phyloP scores from a whole-genome alignment of 1,140 invertebrate species.

The Kradibia gibbosae region DNA sequence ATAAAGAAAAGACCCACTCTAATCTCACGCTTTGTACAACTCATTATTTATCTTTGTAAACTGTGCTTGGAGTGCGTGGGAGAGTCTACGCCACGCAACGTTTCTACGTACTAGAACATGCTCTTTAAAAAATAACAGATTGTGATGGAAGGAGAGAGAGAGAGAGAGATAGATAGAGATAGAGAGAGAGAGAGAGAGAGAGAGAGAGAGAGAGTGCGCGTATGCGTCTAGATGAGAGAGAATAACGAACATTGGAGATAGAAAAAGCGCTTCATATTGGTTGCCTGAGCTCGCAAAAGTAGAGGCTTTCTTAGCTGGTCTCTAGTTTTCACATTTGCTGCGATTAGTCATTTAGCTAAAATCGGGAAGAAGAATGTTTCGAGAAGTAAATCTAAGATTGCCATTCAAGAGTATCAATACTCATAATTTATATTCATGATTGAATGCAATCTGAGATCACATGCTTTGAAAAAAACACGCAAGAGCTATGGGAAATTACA shows the following conservation, averaged over 20 bases:
- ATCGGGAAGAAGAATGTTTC: slow-evolving; percentile 27
- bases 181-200: background rate
- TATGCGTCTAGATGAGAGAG: background rate
- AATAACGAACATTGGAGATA: background rate
- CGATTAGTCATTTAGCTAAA: slow-evolving; percentile 21
- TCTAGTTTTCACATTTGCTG: slow-evolving; percentile 11
- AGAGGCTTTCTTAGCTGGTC: slow-evolving; percentile 34
- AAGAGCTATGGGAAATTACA: background rate
- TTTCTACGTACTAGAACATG: background rate
- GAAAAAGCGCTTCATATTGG: slow-evolving; percentile 26
- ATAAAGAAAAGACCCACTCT: background rate
- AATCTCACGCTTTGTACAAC: background rate
- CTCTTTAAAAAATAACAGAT: background rate
- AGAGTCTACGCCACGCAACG: background rate
- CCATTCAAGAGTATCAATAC: background rate
- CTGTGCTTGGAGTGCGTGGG: background rate
- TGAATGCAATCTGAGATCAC: background rate
- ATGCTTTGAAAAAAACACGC: background rate
- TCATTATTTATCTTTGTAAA: slow-evolving; percentile 2
- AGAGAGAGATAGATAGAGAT: background rate
- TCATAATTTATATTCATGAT: background rate
- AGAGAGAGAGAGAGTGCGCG: background rate
- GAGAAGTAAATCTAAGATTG: slow-evolving; percentile 26
- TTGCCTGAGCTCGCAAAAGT: slow-evolving; percentile 34
- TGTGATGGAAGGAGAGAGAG: background rate